These are phyloP conservation scores for Staurois parvus DNA, from an alignment of 2,797 vertebrate genomes.

Conservation along the genomic window DNA sequence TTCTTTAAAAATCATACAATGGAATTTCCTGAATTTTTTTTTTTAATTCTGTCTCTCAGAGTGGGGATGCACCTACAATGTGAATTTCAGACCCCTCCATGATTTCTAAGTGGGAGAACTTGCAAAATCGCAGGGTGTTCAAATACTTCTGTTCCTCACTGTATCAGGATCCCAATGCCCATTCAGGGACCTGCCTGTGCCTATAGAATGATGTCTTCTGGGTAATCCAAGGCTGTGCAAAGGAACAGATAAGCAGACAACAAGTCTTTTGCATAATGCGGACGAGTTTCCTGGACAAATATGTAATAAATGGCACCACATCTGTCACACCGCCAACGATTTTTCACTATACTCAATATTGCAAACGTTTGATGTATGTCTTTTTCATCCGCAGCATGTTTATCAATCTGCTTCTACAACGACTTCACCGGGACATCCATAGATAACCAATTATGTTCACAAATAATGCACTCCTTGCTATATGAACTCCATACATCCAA, in stretches of 20 bases:
- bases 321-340: slow-evolving; percentile 25
- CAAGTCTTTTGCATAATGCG: slow-evolving; percentile 16
- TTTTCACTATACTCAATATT: slow-evolving; percentile 28
- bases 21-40: too few relatives aligned
- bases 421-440: slow-evolving; percentile 9
- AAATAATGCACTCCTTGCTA: slow-evolving; percentile 1
- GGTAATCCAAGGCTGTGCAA: background rate
- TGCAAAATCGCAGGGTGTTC: too few relatives aligned
- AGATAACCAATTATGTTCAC: slow-evolving; percentile 48
- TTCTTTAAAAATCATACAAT: too few relatives aligned
- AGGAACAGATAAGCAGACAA: background rate
- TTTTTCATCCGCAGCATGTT: slow-evolving; percentile 26
- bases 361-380: slow-evolving; percentile 34
- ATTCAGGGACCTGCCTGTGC: background rate
- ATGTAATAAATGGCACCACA: slow-evolving; percentile 22
- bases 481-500: slow-evolving; percentile 37
- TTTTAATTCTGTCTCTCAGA: too few relatives aligned
- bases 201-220: background rate
- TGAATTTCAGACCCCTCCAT: too few relatives aligned
- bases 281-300: slow-evolving; percentile 26
- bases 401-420: slow-evolving; percentile 44
- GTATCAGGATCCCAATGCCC: too few relatives aligned
- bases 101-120: too few relatives aligned
- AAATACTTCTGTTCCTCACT: too few relatives aligned
- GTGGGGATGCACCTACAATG: too few relatives aligned